phyloP scores from a whole-genome alignment of 2,113 vertebrate genomes.

The Mungos mungo region DNA sequence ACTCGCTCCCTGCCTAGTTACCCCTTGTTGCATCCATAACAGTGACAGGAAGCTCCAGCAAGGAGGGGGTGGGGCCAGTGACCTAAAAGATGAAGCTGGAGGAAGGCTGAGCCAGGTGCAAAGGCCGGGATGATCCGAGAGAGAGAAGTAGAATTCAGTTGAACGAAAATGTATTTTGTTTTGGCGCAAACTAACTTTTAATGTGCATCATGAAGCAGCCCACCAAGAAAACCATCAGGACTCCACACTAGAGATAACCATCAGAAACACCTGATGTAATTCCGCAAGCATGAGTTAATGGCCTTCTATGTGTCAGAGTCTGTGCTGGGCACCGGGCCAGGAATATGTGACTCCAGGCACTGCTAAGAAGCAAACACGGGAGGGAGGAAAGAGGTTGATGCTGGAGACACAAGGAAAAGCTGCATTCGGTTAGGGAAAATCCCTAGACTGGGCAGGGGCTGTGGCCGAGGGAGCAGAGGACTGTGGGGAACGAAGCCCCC shows the following conservation, averaged over 20 bases:
- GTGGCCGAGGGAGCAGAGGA: too few species aligned
- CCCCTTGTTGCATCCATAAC: neutral
- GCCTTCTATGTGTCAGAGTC: neutral
- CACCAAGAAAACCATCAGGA: neutral
- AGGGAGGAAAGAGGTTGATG: neutral
- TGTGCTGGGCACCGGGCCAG: neutral
- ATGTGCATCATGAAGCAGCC: neutral
- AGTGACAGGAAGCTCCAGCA: neutral
- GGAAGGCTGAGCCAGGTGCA: neutral
- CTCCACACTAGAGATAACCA: neutral
- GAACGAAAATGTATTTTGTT: neutral
- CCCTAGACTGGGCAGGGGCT: neutral
- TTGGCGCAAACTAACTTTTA: neutral
- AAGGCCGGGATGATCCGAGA: neutral
- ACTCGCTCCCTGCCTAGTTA: neutral
- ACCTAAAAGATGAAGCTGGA: neutral
- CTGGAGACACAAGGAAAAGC: neutral
- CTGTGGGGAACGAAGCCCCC: neutral
- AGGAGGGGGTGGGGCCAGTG: neutral
- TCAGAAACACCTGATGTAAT: neutral
- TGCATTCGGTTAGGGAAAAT: neutral
- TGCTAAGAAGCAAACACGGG: neutral
- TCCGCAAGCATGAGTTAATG: neutral
- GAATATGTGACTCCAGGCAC: constrained; percentile 44
- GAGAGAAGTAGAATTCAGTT: neutral